Evolutionary conservation across 2,888 invertebrate genomes (phyloP).

Genomic region (Sphecodes monilicornis): DNA sequence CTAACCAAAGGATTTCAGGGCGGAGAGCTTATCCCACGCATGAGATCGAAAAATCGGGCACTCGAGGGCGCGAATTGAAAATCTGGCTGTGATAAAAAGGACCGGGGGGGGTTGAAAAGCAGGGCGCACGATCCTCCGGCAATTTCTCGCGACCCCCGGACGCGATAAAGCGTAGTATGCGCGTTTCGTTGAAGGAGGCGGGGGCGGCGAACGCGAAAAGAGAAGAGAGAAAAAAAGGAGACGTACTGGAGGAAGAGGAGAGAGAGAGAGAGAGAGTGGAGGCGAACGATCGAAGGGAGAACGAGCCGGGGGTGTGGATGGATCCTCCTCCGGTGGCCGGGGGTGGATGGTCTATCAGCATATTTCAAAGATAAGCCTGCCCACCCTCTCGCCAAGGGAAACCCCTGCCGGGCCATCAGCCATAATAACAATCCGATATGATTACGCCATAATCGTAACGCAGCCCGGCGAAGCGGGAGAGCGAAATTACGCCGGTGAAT

Average conservation of each 20-base stretch:
- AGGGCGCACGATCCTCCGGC: conserved; percentile 71
- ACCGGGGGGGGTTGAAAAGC: not conserved
- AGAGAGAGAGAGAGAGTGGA: conserved; percentile 3
- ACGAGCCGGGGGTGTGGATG: conserved; percentile 28
- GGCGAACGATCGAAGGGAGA: conserved; percentile 43
- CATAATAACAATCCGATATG: conserved; percentile 85
- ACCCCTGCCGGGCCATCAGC: conserved; percentile 81
- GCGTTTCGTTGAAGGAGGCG: conserved; percentile 30
- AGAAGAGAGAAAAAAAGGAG: conserved; percentile 10
- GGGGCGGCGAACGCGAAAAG: conserved; percentile 7
- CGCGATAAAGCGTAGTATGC: conserved; percentile 76
- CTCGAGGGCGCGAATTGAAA: conserved; percentile 68
- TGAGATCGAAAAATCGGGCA: conserved; percentile 60
- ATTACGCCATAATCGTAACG: conserved; percentile 84
- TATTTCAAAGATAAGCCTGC: conserved; percentile 84
- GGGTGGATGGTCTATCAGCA: conserved; percentile 82
- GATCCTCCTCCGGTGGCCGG: conserved; percentile 20
- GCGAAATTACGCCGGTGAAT: conserved; percentile 83
- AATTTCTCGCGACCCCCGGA: conserved; percentile 73
- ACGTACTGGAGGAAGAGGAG: conserved; percentile 17
- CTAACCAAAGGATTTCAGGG: conserved; percentile 27
- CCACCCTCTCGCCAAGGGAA: conserved; percentile 69
- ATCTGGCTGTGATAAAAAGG: conserved; percentile 68
- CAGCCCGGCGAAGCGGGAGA: conserved; percentile 68
- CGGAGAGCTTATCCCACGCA: conserved; percentile 14